These are phyloP conservation scores for Eupithecia pulchellata DNA, from an alignment of 2,888 invertebrate genomes.

Conservation along the genomic window DNA sequence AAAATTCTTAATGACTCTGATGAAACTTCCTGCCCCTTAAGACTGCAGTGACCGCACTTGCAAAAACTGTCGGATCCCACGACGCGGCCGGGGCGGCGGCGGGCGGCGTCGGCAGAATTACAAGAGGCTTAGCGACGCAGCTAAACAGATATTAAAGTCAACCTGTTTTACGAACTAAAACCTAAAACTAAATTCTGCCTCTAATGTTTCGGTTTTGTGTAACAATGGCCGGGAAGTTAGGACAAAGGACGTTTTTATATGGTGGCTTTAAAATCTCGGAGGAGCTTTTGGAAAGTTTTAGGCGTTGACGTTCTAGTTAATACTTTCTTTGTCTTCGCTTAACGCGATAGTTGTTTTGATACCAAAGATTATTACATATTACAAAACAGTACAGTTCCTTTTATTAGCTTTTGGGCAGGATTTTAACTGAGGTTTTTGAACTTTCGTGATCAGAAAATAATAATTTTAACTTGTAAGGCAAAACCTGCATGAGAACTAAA, in stretches of 20 bases:
- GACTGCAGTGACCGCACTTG: slow-evolving; percentile 79
- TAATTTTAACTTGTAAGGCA: background rate
- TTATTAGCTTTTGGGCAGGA: background rate
- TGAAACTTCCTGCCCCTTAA: slow-evolving; percentile 64
- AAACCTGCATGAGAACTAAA: background rate
- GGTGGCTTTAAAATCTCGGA: slow-evolving; percentile 6
- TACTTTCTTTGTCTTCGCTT: background rate
- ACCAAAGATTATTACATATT: background rate
- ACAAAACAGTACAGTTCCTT: background rate
- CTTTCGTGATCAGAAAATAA: background rate
- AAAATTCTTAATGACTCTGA: slow-evolving; percentile 26
- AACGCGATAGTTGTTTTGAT: background rate
- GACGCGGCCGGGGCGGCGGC: slow-evolving; percentile 46
- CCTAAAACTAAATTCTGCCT: slow-evolving; percentile 13
- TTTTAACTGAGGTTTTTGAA: background rate
- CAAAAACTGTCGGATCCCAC: slow-evolving; percentile 83
- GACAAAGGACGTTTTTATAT: slow-evolving; percentile 11
- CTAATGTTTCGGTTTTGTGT: slow-evolving; percentile 4
- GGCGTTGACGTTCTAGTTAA: slow-evolving; percentile 1
- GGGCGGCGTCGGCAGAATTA: slow-evolving; percentile 67
- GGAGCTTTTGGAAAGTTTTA: slow-evolving; percentile 6
- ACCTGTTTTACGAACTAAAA: slow-evolving; percentile 35
- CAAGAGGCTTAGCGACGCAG: slow-evolving; percentile 65
- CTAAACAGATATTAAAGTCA: slow-evolving; percentile 62
- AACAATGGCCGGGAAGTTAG: slow-evolving; percentile 11